Percentiles rank a stretch among this genome's conserved stretches.
These are phyloP conservation scores for Thalassaphorura encarpata DNA, from an alignment of 1,140 invertebrate genomes.

Conservation along the genomic window DNA sequence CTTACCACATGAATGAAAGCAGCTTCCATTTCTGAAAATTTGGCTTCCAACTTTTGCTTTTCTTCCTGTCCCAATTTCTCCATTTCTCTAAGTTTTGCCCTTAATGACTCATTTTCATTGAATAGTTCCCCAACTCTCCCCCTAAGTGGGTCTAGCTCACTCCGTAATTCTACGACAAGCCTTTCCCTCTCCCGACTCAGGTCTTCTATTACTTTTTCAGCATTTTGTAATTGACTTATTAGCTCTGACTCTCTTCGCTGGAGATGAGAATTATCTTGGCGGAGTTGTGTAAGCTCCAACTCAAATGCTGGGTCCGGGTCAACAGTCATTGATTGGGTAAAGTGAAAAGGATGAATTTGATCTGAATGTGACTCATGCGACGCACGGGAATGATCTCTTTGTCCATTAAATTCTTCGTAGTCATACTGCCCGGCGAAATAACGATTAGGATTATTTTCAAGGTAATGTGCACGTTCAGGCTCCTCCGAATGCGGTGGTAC, in stretches of 20 bases:
- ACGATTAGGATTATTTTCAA: no score
- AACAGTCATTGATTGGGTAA: no score
- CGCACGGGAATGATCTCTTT: no score
- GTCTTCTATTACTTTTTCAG: neutral
- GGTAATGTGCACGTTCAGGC: no score
- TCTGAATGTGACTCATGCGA: no score
- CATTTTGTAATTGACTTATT: neutral
- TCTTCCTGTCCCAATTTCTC: neutral
- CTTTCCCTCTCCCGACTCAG: neutral
- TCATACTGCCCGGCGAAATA: no score
- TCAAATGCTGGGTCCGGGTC: no score
- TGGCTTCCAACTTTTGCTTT: neutral
- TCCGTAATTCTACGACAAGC: neutral
- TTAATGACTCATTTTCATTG: constrained; percentile 1
- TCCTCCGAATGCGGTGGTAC: no score
- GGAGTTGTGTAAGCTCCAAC: neutral
- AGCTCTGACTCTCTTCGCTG: constrained; percentile 1
- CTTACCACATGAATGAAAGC: neutral
- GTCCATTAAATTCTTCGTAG: no score
- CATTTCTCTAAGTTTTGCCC: neutral
- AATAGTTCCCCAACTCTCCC: neutral
- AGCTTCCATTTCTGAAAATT: neutral
- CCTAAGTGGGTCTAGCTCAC: neutral
- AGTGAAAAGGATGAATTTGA: no score
- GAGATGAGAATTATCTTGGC: neutral